A percentile compares a stretch with the other conserved stretches of the same genome.
Evolutionary conservation across 2,113 vertebrate species (phyloP).

Genomic region (Prochilodus magdalenae): DNA sequence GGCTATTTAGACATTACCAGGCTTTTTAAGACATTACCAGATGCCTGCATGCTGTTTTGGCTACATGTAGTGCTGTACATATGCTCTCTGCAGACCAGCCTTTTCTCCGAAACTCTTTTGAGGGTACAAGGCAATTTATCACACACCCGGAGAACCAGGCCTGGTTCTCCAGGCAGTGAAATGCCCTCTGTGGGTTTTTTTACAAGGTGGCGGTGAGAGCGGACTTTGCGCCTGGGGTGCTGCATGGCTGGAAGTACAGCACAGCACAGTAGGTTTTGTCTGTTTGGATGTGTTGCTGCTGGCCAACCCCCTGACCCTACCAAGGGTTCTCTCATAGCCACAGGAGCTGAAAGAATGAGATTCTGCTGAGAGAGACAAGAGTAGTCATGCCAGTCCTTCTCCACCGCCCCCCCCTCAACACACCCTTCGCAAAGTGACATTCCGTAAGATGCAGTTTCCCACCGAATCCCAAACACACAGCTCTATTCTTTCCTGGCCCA

Average conservation of each 20-base stretch:
- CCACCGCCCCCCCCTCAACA: slow-evolving; percentile 66
- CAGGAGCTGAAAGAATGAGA: slow-evolving; percentile 58
- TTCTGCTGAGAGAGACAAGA: slow-evolving; percentile 67
- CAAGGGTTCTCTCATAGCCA: slow-evolving; percentile 49
- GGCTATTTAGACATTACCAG: no score
- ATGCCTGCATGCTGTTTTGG: no score
- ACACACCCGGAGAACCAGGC: no score
- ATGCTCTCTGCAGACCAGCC: no score
- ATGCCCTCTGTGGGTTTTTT: no score
- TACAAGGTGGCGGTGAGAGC: neutral
- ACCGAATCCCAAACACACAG: slow-evolving; percentile 71
- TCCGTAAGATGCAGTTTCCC: slow-evolving; percentile 76
- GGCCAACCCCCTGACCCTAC: slow-evolving; percentile 64
- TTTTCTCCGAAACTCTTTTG: no score
- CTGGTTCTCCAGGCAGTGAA: no score
- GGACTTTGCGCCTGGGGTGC: slow-evolving; percentile 47
- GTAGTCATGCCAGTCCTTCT: slow-evolving; percentile 57
- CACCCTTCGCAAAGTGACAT: slow-evolving; percentile 71
- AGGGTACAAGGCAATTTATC: no score
- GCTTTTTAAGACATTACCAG: no score
- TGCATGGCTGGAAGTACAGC: slow-evolving; percentile 42
- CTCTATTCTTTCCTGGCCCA: slow-evolving; percentile 73
- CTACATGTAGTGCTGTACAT: no score
- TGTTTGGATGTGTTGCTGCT: slow-evolving; percentile 59
- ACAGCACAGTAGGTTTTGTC: slow-evolving; percentile 65